phyloP scores from a whole-genome alignment of 2,888 invertebrate species.

The Eucera pruinosa region DNA sequence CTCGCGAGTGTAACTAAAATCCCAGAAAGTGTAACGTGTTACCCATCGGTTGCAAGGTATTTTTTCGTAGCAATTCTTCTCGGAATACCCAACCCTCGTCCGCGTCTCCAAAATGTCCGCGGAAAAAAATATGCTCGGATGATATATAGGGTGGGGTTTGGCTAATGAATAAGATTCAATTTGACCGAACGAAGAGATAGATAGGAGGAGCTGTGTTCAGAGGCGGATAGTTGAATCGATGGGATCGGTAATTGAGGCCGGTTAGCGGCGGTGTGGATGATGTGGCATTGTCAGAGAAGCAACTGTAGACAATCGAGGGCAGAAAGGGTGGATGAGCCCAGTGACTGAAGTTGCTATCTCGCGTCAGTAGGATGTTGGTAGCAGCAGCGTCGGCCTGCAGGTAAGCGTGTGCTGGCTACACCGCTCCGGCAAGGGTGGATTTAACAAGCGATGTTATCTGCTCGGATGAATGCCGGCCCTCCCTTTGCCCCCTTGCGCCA shows the following conservation, averaged over 20 bases:
- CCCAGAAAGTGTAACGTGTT: too few relatives aligned
- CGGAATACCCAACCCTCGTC: too few relatives aligned
- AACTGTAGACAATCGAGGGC: conserved; percentile 49
- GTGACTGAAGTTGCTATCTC: conserved; percentile 75
- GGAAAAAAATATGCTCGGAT: background rate
- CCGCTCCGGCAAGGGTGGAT: conserved; percentile 75
- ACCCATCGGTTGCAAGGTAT: too few relatives aligned
- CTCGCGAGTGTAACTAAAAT: too few relatives aligned
- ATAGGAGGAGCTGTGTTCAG: background rate
- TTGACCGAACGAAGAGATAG: too few relatives aligned
- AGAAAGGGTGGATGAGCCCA: conserved; percentile 52
- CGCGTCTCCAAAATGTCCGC: background rate
- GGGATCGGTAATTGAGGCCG: conserved; percentile 13
- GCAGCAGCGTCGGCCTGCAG: conserved; percentile 70
- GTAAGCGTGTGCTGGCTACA: conserved; percentile 72
- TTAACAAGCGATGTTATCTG: conserved; percentile 84
- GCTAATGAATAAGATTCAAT: background rate
- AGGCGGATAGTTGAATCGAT: conserved; percentile 23
- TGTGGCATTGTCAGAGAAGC: conserved; percentile 55
- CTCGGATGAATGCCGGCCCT: conserved; percentile 81
- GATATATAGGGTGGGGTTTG: too few relatives aligned
- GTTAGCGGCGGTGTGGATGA: conserved; percentile 24
- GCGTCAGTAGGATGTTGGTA: conserved; percentile 79
- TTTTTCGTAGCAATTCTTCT: too few relatives aligned
- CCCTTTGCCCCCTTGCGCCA: conserved; percentile 70